These are phyloP conservation scores for Silurus meridionalis DNA, from an alignment of 2,113 vertebrate species.

Conservation along the genomic window DNA sequence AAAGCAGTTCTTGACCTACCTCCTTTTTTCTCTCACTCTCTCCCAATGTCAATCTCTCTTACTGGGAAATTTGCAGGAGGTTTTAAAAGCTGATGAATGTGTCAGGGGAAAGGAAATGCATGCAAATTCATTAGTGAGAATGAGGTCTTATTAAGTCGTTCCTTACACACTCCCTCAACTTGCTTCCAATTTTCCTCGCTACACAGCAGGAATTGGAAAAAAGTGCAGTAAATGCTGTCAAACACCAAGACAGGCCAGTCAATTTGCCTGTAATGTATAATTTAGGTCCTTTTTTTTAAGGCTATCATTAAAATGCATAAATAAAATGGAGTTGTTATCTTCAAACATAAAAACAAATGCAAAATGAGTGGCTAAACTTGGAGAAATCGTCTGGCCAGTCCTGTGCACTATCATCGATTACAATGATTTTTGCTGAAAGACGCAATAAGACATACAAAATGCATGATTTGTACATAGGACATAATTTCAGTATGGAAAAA, in stretches of 20 bases:
- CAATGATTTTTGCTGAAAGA: too few species aligned
- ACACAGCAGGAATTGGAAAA: not conserved
- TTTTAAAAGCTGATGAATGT: conserved; percentile 44
- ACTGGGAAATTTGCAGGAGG: conserved; percentile 19
- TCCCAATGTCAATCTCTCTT: conserved; percentile 15
- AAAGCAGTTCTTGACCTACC: conserved; percentile 12
- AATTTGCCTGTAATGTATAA: conserved; percentile 36
- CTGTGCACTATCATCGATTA: not conserved
- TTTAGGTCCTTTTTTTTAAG: conserved; percentile 31
- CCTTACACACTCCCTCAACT: conserved; percentile 29
- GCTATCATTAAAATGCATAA: conserved; percentile 28
- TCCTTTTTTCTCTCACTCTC: not conserved
- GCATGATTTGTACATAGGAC: not conserved
- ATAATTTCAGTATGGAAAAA: not conserved
- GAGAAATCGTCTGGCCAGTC: not conserved
- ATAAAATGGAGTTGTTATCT: conserved; percentile 22
- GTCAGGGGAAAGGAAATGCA: conserved; percentile 49
- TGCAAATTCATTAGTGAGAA: conserved; percentile 55
- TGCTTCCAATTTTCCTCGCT: conserved; percentile 39
- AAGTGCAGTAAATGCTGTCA: conserved; percentile 34
- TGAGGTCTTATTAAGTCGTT: conserved; percentile 51
- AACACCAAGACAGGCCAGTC: not conserved
- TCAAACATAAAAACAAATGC: not conserved
- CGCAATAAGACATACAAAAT: not conserved
- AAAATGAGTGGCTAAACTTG: not conserved